Evolutionary conservation across 2,888 invertebrate species (phyloP).

Genomic region (Eupithecia subumbrata): DNA sequence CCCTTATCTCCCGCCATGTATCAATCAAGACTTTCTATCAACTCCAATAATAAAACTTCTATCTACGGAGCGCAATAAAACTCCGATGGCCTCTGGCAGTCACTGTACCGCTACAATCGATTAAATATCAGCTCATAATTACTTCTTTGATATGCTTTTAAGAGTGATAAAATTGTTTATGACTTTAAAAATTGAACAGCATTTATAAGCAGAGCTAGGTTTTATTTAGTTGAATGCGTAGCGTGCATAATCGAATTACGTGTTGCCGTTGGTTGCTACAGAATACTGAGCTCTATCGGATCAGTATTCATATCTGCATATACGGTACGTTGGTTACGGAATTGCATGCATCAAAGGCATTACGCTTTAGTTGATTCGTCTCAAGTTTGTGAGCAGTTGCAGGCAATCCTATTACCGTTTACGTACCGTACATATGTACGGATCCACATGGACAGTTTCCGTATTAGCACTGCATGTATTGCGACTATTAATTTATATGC

Average conservation of each 20-base stretch:
- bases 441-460: conserved; percentile 51
- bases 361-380: conserved; percentile 68
- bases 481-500: conserved; percentile 79
- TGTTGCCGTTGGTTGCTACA: conserved; percentile 27
- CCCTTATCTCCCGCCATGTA: conserved; percentile 25
- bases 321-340: conserved; percentile 49
- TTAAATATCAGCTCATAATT: conserved; percentile 41
- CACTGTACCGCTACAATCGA: conserved; percentile 39
- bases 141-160: conserved; percentile 40
- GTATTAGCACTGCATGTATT: conserved; percentile 68
- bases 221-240: conserved; percentile 31
- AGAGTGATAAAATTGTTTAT: conserved; percentile 40
- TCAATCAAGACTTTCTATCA: conserved; percentile 43
- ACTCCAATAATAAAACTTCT: conserved; percentile 18
- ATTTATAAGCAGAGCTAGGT: conserved; percentile 18
- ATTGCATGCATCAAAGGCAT: conserved; percentile 72
- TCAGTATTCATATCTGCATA: conserved; percentile 47
- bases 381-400: conserved; percentile 74
- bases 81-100: conserved; percentile 29
- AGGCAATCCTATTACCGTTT: conserved; percentile 71
- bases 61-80: conserved; percentile 29
- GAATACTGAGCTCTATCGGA: conserved; percentile 27
- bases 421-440: conserved; percentile 57
- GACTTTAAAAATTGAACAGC: conserved; percentile 22
- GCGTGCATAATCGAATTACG: conserved; percentile 40